A percentile compares a stretch with the other conserved stretches of the same genome.
These are phyloP conservation scores for Nomia melanderi DNA, from an alignment of 1,140 invertebrate species.

Conservation along the genomic window DNA sequence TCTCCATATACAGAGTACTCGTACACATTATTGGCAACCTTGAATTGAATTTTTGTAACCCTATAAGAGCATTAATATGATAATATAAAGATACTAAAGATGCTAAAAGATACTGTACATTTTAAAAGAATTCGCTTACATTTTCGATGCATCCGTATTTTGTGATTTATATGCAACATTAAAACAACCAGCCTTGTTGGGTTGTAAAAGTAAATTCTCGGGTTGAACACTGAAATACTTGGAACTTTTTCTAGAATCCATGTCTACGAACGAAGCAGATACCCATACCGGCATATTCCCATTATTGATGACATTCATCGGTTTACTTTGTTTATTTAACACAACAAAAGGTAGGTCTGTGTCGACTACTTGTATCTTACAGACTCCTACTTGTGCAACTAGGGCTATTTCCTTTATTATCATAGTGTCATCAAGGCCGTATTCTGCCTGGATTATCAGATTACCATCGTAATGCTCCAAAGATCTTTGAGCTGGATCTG, in stretches of 20 bases:
- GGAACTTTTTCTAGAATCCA: constrained; percentile 20
- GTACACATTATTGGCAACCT: constrained; percentile 55
- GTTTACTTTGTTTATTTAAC: constrained; percentile 64
- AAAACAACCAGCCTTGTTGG: constrained; percentile 64
- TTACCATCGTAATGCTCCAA: constrained; percentile 37
- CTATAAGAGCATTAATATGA: constrained; percentile 52
- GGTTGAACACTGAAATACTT: constrained; percentile 65
- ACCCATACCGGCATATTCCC: constrained; percentile 62
- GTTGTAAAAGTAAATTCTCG: constrained; percentile 61
- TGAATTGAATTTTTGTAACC: constrained; percentile 66
- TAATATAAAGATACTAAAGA: neutral
- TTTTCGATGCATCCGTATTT: constrained; percentile 58
- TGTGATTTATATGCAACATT: constrained; percentile 66
- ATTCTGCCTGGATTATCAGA: constrained; percentile 61
- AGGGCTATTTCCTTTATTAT: constrained; percentile 69
- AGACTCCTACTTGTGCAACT: constrained; percentile 64
- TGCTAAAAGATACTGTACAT: neutral
- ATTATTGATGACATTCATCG: constrained; percentile 65
- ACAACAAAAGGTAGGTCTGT: constrained; percentile 67
- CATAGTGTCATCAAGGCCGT: constrained; percentile 51
- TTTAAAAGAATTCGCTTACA: constrained; percentile 39
- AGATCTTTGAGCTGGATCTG: constrained; percentile 10
- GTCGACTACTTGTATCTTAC: constrained; percentile 70
- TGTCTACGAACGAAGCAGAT: constrained; percentile 43
- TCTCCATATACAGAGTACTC: constrained; percentile 68